phyloP scores from a whole-genome alignment of 37 sponge, comb jelly and placozoan species.

The Beroe forskalii region DNA sequence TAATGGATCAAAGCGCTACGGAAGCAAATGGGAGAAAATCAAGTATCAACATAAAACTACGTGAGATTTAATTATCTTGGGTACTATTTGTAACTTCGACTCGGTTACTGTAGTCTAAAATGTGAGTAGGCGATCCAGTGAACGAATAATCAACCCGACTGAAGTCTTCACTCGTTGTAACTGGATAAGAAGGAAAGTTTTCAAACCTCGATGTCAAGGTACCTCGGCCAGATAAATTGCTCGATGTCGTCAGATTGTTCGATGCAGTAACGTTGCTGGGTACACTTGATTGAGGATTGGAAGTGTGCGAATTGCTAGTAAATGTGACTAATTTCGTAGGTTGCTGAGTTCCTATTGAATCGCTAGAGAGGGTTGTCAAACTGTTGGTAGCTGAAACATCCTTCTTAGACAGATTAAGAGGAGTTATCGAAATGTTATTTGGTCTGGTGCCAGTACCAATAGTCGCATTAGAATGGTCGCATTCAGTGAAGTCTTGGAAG shows the following conservation, averaged over 20 bases:
- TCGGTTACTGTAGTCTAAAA: slow-evolving; percentile 38
- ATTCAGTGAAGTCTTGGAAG: slow-evolving; percentile 22
- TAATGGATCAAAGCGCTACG: no score
- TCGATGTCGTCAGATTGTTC: no score
- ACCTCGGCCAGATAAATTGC: no score
- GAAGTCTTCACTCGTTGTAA: neutral
- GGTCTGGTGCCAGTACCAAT: neutral
- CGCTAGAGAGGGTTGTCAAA: neutral
- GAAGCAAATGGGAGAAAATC: no score
- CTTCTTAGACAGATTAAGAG: neutral
- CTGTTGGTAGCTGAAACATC: neutral
- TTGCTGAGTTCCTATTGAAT: neutral
- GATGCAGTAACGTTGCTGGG: neutral
- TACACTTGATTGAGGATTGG: neutral
- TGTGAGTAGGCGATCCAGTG: slow-evolving; percentile 17
- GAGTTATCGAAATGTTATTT: neutral
- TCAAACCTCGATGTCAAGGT: neutral
- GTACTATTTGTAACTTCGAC: neutral
- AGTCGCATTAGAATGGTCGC: neutral
- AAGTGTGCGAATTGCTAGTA: neutral
- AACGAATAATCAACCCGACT: neutral
- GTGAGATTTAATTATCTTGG: no score
- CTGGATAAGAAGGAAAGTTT: neutral
- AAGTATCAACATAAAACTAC: no score
- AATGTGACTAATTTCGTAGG: neutral